Percentiles rank a stretch among this genome's conserved stretches.
Evolutionary conservation across 2,888 invertebrate species (phyloP).

Genomic region (Thysanoteuthis rhombus): DNA sequence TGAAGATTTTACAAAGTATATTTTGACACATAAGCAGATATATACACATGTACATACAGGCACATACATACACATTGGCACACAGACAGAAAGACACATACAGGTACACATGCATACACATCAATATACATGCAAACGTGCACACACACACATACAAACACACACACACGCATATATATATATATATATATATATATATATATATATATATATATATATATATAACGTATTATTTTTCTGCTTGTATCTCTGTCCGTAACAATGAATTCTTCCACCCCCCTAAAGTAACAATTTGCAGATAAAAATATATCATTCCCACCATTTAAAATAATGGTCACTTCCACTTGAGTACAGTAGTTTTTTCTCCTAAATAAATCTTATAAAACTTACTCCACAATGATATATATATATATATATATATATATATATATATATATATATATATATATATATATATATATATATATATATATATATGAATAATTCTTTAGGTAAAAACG

Average conservation of each 20-base stretch:
- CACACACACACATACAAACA: background rate
- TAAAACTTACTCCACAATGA: too few species aligned
- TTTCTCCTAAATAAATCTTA: too few species aligned
- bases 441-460: slow-evolving; percentile 15
- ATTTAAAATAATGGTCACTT: too few species aligned
- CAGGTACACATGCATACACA: background rate
- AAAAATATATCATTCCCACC: too few species aligned
- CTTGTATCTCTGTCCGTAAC: too few species aligned
- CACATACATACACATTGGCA: background rate
- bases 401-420: slow-evolving; percentile 26
- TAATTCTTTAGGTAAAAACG: background rate
- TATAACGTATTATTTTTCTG: too few species aligned
- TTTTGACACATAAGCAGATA: too few species aligned
- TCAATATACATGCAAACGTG: background rate
- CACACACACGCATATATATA: background rate
- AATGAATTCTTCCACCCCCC: background rate
- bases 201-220: background rate
- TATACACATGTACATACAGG: too few species aligned
- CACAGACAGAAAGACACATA: background rate
- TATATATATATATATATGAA: too few species aligned
- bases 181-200: background rate
- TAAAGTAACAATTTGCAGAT: too few species aligned
- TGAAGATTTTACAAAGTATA: too few species aligned
- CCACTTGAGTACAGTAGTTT: too few species aligned
- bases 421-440: slow-evolving; percentile 13